Percentiles rank a stretch among this genome's conserved stretches.
Conservation (phyloP, 2,113 vertebrate species). For the Strigops habroptila region DNA sequence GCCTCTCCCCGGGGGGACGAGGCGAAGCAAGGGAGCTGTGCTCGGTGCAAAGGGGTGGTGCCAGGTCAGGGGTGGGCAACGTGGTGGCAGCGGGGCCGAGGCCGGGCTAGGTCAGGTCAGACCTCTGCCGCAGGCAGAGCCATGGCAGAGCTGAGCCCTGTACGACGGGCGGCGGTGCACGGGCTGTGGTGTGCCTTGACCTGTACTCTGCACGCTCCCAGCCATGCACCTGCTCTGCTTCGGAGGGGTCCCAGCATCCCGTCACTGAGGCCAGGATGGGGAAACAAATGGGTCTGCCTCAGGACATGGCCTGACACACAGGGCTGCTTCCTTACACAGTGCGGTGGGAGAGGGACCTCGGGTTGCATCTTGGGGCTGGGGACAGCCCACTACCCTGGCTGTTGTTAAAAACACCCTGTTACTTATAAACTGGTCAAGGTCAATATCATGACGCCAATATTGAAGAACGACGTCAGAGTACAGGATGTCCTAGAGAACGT, state of each 20-base stretch:
- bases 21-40: background rate
- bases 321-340: background rate
- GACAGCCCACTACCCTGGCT: background rate
- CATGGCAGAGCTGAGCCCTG: rapidly evolving
- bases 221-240: background rate
- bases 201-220: background rate
- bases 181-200: too few species aligned
- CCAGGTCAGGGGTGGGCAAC: background rate
- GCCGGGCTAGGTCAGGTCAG: background rate
- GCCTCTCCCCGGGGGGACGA: too few species aligned
- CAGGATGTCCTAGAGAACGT: background rate
- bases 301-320: rapidly evolving
- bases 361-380: background rate
- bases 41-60: background rate
- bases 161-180: rapidly evolving
- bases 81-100: background rate
- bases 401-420: background rate
- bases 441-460: background rate
- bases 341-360: rapidly evolving
- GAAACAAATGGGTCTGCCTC: rapidly evolving
- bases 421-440: background rate
- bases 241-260: rapidly evolving
- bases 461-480: background rate
- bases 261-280: background rate
- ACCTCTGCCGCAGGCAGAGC: background rate